Evolutionary conservation across 2,113 vertebrate species (phyloP), one percentile per base, ranked within the genome.

Genomic region (Beaufortia kweichowensis): DNA sequence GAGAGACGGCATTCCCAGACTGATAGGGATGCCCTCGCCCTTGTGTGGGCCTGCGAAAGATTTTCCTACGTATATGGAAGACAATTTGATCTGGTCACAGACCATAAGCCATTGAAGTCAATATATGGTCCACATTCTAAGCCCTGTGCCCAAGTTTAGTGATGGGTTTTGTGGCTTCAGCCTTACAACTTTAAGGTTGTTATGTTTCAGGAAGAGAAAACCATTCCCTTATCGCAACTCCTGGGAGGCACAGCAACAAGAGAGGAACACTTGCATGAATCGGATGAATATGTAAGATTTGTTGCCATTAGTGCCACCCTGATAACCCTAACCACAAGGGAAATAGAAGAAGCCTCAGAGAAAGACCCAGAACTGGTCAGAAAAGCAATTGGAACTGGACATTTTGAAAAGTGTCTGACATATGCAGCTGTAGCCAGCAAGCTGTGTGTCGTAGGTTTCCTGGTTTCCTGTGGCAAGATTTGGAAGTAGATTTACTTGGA

Each of bases 31-130:
- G 64, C 76, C 15, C 28, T 79, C 9, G 77, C 68, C 1, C 43
- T 84, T 1, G 76, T 83, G 0, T 86, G 67, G 56, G 74, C 78
- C 1, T 84, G 66, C 62, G 68, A 87, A 3, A 79, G 68, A 26
- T 68, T 84, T n/a, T 57, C 79, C 23, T 85, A 82, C 41, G 10
- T 82, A 6, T 83, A 84, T 61, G 81, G 75, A 0, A 68, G 63
- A 35, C 68, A 35, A 53, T 85, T 86, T 65, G 78, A 87, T 1
- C 41, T 86, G 9, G 14, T 86, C 7, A 81, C 69, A 50, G 70
- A 84, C 3, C 78, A 84, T 8, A 85, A 84, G 10, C 76, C 59
- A 2, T 26, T 81, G 3, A 67, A 79, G 14, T 17, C 56, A 12
- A 84, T 80, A 35, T 84, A 79, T 2, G 43, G 70, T n/a, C 74